Evolutionary conservation across 2,113 vertebrate species (phyloP), one percentile per base, ranked within the genome.

Genomic region (Irena cyanogastra): DNA sequence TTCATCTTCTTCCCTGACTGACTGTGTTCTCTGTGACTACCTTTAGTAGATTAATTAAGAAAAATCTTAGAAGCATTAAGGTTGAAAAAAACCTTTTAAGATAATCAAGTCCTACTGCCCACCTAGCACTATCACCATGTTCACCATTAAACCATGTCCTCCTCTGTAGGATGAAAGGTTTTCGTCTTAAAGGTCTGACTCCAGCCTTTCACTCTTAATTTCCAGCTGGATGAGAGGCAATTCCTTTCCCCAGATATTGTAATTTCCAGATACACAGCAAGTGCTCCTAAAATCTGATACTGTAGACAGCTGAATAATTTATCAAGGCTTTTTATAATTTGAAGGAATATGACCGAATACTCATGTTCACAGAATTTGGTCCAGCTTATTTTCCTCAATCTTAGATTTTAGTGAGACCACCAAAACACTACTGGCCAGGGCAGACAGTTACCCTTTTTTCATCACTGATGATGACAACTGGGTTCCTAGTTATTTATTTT

Each of bases 401-500:
- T 69, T 74, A 47, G 24, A 44, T 77, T 70, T 78, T 63, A 47
- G 56, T 59, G 74, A 85, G 71, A 90, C 89, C 54, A 78, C 72
- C 57, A 86, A 70, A 87, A 80, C 26, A 20, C n/a, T 63, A 9
- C 39, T 49, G 37, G 47, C n/a, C 56, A 56, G 69, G 44, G 31
- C 76, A 52, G 44, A 75, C 44, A 72, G 33, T 75, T 88, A 76
- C 79, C 85, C 83, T 89, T 45, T 45, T 80, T 63, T 42, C 39
- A 39, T 80, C 74, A 79, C 37, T 87, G 83, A 84, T 1, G 4
- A 82, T 18, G 52, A 83, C 65, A 76, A 59, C 68, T 78, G 61
- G 53, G 54, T 65, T 87, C 63, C 52, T 90, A 21, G 19, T 63
- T 94, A 92, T 82, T 97, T 90, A 57, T 95, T 91, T 93, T 96